Conservation (phyloP, 1,140 invertebrate genomes). For the Meteorus sp. region DNA sequence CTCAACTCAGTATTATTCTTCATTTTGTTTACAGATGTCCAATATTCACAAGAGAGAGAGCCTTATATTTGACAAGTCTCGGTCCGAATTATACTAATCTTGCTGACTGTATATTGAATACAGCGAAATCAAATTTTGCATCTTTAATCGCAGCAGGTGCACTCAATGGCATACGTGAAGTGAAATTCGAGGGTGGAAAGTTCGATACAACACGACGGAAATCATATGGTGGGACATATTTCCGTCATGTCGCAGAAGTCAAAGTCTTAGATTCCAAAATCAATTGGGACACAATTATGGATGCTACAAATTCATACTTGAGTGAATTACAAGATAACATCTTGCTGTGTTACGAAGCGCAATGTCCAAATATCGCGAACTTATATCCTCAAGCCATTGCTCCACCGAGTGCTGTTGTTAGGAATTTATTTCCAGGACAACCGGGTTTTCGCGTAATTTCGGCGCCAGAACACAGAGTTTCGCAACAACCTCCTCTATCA, state of each 20-base stretch:
- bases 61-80: constrained; percentile 56
- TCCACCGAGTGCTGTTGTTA: constrained; percentile 55
- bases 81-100: constrained; percentile 61
- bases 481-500: constrained; percentile 57
- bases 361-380: constrained; percentile 61
- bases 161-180: constrained; percentile 49
- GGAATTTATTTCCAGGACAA: constrained; percentile 56
- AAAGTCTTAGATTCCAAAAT: constrained; percentile 50
- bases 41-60: constrained; percentile 57
- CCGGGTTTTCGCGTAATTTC: constrained; percentile 57
- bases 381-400: constrained; percentile 64
- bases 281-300: constrained; percentile 55
- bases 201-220: constrained; percentile 47
- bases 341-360: constrained; percentile 63
- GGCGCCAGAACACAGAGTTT: constrained; percentile 53
- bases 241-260: constrained; percentile 45
- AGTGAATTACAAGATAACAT: constrained; percentile 64
- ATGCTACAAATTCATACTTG: constrained; percentile 53
- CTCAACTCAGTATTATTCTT: too few relatives aligned
- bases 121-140: constrained; percentile 55
- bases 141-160: constrained; percentile 52
- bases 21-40: constrained; percentile 45
- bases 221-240: constrained; percentile 50
- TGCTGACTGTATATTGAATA: constrained; percentile 57
- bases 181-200: constrained; percentile 50